Evolutionary conservation across 2,888 invertebrate species (phyloP).

Genomic region (Tolmerus cingulatus): DNA sequence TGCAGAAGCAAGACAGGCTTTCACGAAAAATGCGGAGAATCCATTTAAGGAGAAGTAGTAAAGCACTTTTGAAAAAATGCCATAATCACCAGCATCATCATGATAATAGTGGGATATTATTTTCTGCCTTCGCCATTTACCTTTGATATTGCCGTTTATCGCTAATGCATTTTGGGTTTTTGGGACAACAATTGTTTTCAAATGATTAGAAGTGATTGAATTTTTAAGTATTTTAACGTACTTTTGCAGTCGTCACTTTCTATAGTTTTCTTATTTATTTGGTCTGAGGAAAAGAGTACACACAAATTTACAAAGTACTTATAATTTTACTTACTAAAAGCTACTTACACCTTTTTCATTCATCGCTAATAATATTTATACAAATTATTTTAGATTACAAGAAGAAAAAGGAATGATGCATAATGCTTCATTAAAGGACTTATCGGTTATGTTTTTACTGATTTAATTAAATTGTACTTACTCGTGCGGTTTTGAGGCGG

Average conservation of each 20-base stretch:
- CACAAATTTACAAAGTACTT: background rate
- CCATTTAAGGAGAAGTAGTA: constrained; percentile 16
- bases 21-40: constrained; percentile 2
- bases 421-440: no score
- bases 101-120: background rate
- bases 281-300: background rate
- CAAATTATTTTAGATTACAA: no score
- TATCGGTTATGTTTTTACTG: background rate
- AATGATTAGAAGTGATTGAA: background rate
- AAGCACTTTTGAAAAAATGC: background rate
- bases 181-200: background rate
- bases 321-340: background rate
- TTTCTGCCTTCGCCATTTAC: background rate
- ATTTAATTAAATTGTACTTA: constrained; percentile 66
- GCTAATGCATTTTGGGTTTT: background rate
- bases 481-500: constrained; percentile 83
- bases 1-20: background rate
- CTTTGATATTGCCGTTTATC: background rate
- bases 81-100: background rate
- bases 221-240: background rate
- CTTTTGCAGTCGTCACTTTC: background rate
- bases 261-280: background rate
- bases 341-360: background rate
- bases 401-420: no score
- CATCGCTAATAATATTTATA: no score